A percentile compares a stretch with the other conserved stretches of the same genome.
Conservation (phyloP, 2,888 invertebrate genomes). For the Aphidius colemani region DNA sequence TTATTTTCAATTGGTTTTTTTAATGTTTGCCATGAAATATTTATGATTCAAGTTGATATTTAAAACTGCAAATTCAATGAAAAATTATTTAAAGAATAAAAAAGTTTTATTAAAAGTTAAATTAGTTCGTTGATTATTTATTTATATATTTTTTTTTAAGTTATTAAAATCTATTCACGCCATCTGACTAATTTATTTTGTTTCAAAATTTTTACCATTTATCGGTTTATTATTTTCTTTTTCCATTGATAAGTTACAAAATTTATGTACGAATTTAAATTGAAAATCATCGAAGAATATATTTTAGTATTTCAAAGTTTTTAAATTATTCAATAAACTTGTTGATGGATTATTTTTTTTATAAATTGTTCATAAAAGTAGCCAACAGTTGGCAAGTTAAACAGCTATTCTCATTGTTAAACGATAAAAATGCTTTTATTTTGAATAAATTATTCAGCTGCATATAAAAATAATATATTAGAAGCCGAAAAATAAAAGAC, state of each 20-base stretch:
- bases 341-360: background rate
- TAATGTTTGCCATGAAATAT: too few species aligned
- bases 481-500: background rate
- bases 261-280: background rate
- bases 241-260: too few species aligned
- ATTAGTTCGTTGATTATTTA: too few species aligned
- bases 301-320: background rate
- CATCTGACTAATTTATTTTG: background rate
- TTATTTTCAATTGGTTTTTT: too few species aligned
- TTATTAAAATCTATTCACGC: background rate
- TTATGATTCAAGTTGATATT: too few species aligned
- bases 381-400: conserved; percentile 7
- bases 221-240: too few species aligned
- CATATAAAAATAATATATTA: background rate
- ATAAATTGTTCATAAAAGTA: background rate
- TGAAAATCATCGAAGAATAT: background rate
- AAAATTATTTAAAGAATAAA: too few species aligned
- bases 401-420: background rate
- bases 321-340: background rate
- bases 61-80: too few species aligned
- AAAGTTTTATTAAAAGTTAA: too few species aligned
- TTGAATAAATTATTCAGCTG: too few species aligned
- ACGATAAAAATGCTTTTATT: background rate
- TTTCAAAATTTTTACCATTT: too few species aligned
- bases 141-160: too few species aligned